Base-by-base conservation (phyloP, 2,888 invertebrate species). In the Erebia aethiops region DNA sequence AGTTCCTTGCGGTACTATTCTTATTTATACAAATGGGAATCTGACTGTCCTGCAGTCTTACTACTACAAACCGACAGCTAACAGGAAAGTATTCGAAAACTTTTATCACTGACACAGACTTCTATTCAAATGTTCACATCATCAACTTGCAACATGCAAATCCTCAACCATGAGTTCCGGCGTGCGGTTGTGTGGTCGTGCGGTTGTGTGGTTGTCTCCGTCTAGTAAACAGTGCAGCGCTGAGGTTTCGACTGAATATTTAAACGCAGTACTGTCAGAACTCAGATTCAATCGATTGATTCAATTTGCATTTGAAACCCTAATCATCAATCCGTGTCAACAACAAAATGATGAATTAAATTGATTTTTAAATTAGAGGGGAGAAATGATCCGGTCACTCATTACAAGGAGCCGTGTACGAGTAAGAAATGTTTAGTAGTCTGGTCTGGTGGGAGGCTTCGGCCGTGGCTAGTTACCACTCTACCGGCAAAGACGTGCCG, bases 191-290 rank as follows among this genome's bases (percentile, higher is more conserved):
- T n/a, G 58, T 11, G 58, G 58, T 41, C n/a, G 0, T 58, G 35
- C 9, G 58, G 58, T 58, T 5, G 35, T 26, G 26, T n/a, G 21
- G 56, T 13, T 35, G 35, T 58, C 52, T 52, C 52, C 52, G 52
- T 16, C 7, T 58, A 35, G 11, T 35, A 35, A 41, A 35, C 35
- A 41, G 14, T n/a, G 58, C 35, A n/a, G n/a, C 35, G 41, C 26
- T 58, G 58, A 58, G 58, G 35, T 35, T 41, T 1, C 35, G 35
- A 14, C n/a, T 58, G n/a, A 58, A 58, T 58, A 58, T 58, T 57
- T 57, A 57, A 57, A 58, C 41, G 21, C 14, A 21, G 9, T 11
- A 2, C 54, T 4, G 57, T n/a, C 52, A 14, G 35, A 35, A 35
- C 7, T 7, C 35, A 7, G 52, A 52, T 16, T 8, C 52, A 14